Evolutionary conservation across 1,140 invertebrate species (phyloP), one percentile per base, ranked within the genome.

Genomic region (Chymomyza costata): DNA sequence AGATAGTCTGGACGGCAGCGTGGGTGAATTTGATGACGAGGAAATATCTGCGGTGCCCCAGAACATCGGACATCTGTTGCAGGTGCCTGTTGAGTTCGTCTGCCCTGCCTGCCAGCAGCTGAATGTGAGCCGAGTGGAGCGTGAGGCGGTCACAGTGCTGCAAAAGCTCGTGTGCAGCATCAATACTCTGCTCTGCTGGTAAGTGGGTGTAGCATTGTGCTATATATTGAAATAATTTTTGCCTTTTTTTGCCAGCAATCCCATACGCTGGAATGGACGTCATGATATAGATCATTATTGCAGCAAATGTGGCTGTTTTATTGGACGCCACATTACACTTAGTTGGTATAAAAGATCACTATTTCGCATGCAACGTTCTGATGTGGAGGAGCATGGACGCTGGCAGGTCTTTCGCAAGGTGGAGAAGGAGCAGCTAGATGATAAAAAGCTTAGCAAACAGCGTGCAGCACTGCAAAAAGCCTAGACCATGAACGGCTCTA

Each of bases 201-300:
- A 43, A 37, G 58, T 59, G 14, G 15, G 18, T n/a, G n/a, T 28
- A 28, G 10, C 25, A 10, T 43, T 0, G 11, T 1, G 16, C 16
- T 28, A 2, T 39, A 32, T 6, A 0, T 15, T 16, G n/a, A 7
- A 32, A 6, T 21, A n/a, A 6, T 13, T 35, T 6, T 28, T 41
- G 0, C 35, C 5, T 32, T 8, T 11, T 31, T 10, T 5, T 21
- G 7, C 14, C 10, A 84, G 82, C 51, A 65, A 63, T 54, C 73
- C 78, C 39, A 82, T 84, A 21, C 31, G 53, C 5, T 84, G 82
- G 82, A 13, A 21, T 3, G 82, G 82, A 0, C 48, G 82, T 1
- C 64, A 82, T 30, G 83, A 85, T 52, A 52, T 67, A 10, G 84
- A 85, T 48, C 83, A 85, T 37, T 85, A 84, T 39, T 84, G 80